Evolutionary conservation across 2,113 vertebrate genomes (phyloP), one percentile per base, ranked within the genome.

Genomic region (Chitala chitala): DNA sequence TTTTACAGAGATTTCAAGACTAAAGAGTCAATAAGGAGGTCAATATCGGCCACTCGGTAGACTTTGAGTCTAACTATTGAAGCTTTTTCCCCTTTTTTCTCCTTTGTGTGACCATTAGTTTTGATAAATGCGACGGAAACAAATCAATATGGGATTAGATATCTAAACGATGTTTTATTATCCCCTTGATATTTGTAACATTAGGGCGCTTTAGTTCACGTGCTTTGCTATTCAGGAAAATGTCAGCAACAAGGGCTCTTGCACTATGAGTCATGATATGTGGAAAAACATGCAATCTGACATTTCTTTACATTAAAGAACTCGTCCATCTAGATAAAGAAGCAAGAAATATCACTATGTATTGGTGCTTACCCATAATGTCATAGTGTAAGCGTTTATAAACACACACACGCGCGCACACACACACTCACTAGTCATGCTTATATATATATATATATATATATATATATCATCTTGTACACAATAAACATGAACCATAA

Each of bases 21-120:
- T 22, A 54, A 36, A 59, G 65, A 77, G 78, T 79, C 80, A 76
- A 81, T 77, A 71, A 29, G 40, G 29, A 50, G 68, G 58, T 77
- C 73, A 59, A 81, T 77, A 76, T 59, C 74, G 40, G 54, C 59
- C 72, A 65, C 71, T 73, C 75, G 66, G 59, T 54, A 51, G 76
- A 75, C 70, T 75, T 53, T 64, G 31, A 73, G 73, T 72, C 74
- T 53, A 53, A 77, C 63, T 50, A 73, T 55, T 73, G 59, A 63
- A 75, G n/a, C 33, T 74, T 46, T 51, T 51, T 64, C 36, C 50
- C 53, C 38, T 51, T 50, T 46, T n/a, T 53, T 29, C n/a, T 33
- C 54, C n/a, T 63, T 54, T 17, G 59, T 54, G 66, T 58, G 76
- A 66, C 71, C 76, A 77, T 77, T 77, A 70, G 65, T 63, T 70